Evolutionary conservation across 2,113 vertebrate species (phyloP).

Genomic region (Hippocampus guttulatus): DNA sequence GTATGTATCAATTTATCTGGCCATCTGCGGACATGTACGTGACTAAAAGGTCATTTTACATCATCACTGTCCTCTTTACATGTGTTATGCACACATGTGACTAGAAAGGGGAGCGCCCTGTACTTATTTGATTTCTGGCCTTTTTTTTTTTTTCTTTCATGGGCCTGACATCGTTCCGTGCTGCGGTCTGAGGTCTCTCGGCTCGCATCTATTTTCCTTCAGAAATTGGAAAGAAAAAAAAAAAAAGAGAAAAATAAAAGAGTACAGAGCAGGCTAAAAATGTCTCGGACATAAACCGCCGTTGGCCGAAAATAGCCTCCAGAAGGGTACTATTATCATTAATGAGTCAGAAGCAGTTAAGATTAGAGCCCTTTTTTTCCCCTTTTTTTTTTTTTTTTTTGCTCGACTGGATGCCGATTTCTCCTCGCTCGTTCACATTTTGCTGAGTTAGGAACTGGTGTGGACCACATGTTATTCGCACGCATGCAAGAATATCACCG

Average conservation of each 20-base stretch:
- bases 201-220: conserved; percentile 66
- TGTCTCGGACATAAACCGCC: conserved; percentile 68
- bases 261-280: conserved; percentile 68
- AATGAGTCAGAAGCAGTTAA: conserved; percentile 63
- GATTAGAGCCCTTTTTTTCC: conserved; percentile 52
- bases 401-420: conserved; percentile 35
- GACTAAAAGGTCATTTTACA: background rate
- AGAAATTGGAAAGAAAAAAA: conserved; percentile 67
- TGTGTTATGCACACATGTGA: background rate
- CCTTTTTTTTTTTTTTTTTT: conserved; percentile 5
- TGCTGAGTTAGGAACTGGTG: conserved; percentile 23
- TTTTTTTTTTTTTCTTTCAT: conserved; percentile 44
- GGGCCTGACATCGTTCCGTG: conserved; percentile 67
- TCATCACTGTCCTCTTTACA: background rate
- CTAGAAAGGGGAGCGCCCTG: conserved; percentile 57
- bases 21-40: background rate
- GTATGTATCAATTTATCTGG: background rate
- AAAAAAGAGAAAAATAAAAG: conserved; percentile 46
- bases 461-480: background rate
- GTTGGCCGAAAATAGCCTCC: conserved; percentile 69
- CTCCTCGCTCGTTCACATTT: conserved; percentile 32
- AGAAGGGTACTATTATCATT: conserved; percentile 75
- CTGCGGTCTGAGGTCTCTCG: conserved; percentile 71
- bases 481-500: background rate
- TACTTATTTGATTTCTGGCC: conserved; percentile 64